Percentiles rank a stretch among this genome's conserved stretches.
These are phyloP conservation scores for Salvelinus fontinalis DNA, from an alignment of 2,113 vertebrate species.

Conservation along the genomic window DNA sequence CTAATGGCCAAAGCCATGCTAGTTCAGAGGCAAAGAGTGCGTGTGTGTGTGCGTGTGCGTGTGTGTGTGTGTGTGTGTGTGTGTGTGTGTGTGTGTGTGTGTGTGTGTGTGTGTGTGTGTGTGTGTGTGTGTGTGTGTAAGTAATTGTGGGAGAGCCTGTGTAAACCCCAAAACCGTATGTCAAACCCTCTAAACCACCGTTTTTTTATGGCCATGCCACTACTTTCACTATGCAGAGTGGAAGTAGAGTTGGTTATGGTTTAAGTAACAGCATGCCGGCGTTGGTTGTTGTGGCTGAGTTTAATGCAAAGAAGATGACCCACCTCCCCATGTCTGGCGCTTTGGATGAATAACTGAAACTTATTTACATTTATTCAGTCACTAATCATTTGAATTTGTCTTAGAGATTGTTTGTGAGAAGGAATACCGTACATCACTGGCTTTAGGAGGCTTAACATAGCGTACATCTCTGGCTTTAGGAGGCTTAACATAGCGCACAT, in stretches of 20 bases:
- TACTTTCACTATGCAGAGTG: slow-evolving; percentile 42
- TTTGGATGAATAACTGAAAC: slow-evolving; percentile 22
- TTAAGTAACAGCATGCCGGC: slow-evolving; percentile 53
- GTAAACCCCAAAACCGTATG: slow-evolving; percentile 24
- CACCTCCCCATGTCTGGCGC: slow-evolving; percentile 34
- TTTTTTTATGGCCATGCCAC: slow-evolving; percentile 57
- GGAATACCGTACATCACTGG: too few relatives aligned
- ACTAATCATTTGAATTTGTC: slow-evolving; percentile 35
- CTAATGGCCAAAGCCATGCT: slow-evolving; percentile 53
- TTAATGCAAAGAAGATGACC: slow-evolving; percentile 55
- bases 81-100: too few relatives aligned
- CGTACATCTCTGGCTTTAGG: too few relatives aligned
- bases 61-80: too few relatives aligned
- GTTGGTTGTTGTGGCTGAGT: slow-evolving; percentile 55
- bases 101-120: too few relatives aligned
- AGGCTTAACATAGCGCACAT: too few relatives aligned
- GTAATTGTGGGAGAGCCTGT: slow-evolving; percentile 34
- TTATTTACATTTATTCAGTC: neutral
- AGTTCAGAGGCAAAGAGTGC: slow-evolving; percentile 50
- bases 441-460: too few relatives aligned
- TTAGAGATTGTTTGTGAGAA: slow-evolving; percentile 7
- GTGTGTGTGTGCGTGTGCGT: too few relatives aligned
- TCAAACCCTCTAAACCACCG: too few relatives aligned
- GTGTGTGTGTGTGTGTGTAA: too few relatives aligned
- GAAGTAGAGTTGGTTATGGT: slow-evolving; percentile 60